These are phyloP conservation scores for Xiphias gladius DNA, from an alignment of 2,113 vertebrate species.

Conservation along the genomic window DNA sequence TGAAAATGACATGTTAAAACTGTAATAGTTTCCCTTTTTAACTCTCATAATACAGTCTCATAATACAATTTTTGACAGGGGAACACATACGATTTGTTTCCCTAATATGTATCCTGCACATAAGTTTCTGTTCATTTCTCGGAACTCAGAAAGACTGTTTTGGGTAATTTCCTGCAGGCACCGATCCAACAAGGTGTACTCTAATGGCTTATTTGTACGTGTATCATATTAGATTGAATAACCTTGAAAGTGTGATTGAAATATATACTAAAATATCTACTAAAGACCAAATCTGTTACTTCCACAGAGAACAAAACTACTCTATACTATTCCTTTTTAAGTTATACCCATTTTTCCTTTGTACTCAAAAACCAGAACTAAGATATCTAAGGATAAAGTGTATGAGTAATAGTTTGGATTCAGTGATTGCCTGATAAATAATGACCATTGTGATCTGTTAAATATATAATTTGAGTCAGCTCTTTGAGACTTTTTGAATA, in stretches of 20 bases:
- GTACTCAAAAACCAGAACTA: not conserved
- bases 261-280: not conserved
- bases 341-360: not conserved
- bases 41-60: not conserved
- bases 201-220: not conserved
- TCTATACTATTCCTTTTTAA: not conserved
- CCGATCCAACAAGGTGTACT: not conserved
- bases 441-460: not conserved
- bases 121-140: not conserved
- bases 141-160: not conserved
- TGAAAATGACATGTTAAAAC: not conserved
- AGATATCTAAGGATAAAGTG: not conserved
- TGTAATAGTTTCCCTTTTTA: not conserved
- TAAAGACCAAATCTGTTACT: not conserved
- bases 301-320: not conserved
- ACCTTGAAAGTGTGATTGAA: not conserved
- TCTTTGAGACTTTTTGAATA: constrained; percentile 4
- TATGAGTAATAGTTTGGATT: not conserved
- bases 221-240: not conserved
- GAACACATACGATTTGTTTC: not conserved
- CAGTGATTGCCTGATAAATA: not conserved
- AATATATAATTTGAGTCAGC: not conserved
- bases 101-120: not conserved
- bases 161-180: not conserved
- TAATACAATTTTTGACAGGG: too few species aligned